Base-by-base conservation (phyloP, 1,140 invertebrate species). In the Drosophila novamexicana region DNA sequence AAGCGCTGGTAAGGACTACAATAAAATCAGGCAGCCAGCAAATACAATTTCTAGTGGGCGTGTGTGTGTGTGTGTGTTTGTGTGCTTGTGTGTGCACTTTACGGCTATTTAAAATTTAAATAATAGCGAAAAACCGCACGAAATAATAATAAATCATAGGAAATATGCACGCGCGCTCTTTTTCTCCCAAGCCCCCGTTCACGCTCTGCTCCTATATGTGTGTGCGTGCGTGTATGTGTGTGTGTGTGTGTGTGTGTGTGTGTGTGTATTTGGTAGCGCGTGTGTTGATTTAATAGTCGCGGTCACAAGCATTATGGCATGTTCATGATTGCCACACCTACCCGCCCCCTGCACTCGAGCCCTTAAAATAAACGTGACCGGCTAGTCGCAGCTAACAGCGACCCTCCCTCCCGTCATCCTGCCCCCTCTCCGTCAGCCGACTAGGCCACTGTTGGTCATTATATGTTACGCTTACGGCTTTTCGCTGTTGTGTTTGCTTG, bases 91-190 rank as follows among this genome's bases (percentile, higher is more conserved):
- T 76, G 72, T 66, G 69, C 76, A 80, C 84, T 86, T 88, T 86
- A 70, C 84, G 88, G 83, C 83, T 89, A 88, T 88, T 88, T 88
- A 88, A 88, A 88, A 88, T 88, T 88, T 88, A 88, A 88, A 88
- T 88, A 88, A 88, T 88, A 88, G 84, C 84, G 61, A 88, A 84
- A 82, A 89, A 79, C 83, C 83, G 66, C 83, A 88, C 84, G 83
- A 86, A 88, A 88, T 88, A 88, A 88, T 88, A 88, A 88, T 89
- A 88, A 88, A 88, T 88, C 83, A 88, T 88, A 81, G 77, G 63
- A 88, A 88, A 88, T 88, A 83, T 83, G 59, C 61, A 56, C 22
- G 52, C 29, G 69, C 12, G 9, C 50, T 16, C 50, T 16, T 1
- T 32, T 9, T 0, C 52, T 22, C 29, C 14, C 57, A 12, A 7